Percentiles rank a stretch among this genome's conserved stretches.
These are phyloP conservation scores for Apodemus agrarius DNA, from an alignment of 2,797 vertebrate genomes.

Conservation along the genomic window DNA sequence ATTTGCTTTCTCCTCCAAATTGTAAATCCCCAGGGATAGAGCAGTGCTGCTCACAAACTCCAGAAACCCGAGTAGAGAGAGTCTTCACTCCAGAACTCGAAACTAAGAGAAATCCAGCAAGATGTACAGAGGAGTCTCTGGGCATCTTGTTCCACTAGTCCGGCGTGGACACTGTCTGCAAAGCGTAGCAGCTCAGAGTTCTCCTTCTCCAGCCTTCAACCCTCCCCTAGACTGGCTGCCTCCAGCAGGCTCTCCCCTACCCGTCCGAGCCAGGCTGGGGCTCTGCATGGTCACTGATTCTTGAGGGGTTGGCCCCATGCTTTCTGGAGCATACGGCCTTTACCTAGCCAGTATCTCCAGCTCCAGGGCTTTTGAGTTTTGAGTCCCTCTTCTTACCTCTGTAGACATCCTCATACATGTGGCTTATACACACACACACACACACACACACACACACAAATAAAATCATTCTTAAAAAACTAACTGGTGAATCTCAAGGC, in stretches of 20 bases:
- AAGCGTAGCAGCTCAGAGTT: neutral
- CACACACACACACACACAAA: neutral
- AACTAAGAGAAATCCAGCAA: neutral
- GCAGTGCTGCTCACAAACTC: neutral
- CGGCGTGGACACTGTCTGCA: neutral
- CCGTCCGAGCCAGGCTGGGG: neutral
- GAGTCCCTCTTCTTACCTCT: neutral
- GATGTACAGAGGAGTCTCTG: neutral
- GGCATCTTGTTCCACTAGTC: neutral
- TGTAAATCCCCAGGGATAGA: neutral
- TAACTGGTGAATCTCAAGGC: neutral
- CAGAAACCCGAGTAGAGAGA: neutral
- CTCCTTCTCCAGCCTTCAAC: neutral
- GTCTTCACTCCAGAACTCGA: neutral
- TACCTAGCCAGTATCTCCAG: neutral
- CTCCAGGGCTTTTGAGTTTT: no score
- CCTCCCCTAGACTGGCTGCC: neutral
- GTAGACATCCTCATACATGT: neutral
- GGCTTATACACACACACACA: no score
- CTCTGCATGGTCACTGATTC: neutral
- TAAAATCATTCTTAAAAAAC: neutral
- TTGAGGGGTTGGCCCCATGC: no score
- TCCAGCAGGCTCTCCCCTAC: neutral
- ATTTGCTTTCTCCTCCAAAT: neutral
- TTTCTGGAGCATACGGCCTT: neutral